phyloP scores from a whole-genome alignment of 2,797 vertebrate genomes.

The Eulemur mongoz region DNA sequence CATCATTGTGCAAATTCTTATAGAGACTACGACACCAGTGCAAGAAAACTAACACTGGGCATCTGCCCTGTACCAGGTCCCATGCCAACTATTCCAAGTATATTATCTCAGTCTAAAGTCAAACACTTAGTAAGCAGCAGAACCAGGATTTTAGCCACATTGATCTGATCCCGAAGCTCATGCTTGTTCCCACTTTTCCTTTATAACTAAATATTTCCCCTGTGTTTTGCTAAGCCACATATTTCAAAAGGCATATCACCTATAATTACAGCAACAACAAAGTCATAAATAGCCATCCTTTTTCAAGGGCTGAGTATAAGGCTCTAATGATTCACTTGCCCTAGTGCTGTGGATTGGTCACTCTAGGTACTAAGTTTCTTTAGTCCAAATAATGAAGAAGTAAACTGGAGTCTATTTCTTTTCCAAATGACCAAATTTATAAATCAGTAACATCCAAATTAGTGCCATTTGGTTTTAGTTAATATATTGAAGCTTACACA shows the following conservation, averaged over 20 bases:
- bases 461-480: not conserved
- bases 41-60: not conserved
- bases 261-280: not conserved
- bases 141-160: not conserved
- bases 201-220: not conserved
- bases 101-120: not conserved
- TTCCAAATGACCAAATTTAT: not conserved
- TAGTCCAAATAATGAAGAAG: not conserved
- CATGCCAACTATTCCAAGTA: not conserved
- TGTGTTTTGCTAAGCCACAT: conserved; percentile 8
- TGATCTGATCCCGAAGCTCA: not conserved
- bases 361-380: not conserved
- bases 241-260: not conserved
- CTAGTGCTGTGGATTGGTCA: not conserved
- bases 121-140: not conserved
- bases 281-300: not conserved
- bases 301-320: not conserved
- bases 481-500: not conserved
- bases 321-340: not conserved
- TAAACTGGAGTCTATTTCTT: not conserved
- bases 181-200: not conserved
- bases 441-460: not conserved
- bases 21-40: not conserved
- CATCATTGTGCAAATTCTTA: not conserved
- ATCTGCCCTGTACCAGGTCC: not conserved